Evolutionary conservation across 2,888 invertebrate species (phyloP).

Genomic region (Teinopalpus imperialis): DNA sequence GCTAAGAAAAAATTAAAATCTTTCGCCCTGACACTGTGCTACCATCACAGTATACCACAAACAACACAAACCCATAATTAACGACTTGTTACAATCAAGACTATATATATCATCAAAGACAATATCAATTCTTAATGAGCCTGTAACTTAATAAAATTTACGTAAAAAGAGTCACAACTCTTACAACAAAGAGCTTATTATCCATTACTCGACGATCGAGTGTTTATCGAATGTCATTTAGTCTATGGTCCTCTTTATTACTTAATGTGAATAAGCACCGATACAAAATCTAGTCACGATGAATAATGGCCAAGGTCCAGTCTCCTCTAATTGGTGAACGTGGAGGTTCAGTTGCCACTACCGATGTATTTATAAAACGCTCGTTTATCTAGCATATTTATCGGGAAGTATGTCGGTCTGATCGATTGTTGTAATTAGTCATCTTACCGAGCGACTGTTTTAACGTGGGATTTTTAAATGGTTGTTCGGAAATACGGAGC

Average conservation of each 20-base stretch:
- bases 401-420: constrained; percentile 22
- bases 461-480: constrained; percentile 1
- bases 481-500: no score
- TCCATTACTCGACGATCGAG: not conserved
- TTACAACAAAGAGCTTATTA: no score
- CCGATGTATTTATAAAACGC: constrained; percentile 22
- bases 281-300: constrained; percentile 1
- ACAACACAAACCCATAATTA: no score
- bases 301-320: constrained; percentile 5
- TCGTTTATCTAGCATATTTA: constrained; percentile 22
- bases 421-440: constrained; percentile 25
- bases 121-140: no score
- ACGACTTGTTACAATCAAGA: no score
- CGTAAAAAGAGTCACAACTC: no score
- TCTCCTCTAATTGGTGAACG: constrained; percentile 20
- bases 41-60: no score
- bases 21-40: no score
- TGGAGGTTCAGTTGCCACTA: constrained; percentile 7
- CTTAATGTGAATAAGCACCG: constrained; percentile 3
- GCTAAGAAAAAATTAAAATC: no score
- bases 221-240: not conserved
- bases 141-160: no score
- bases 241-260: constrained; percentile 4
- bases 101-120: no score
- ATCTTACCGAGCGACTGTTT: constrained; percentile 13